phyloP scores from a whole-genome alignment of 2,113 vertebrate species.

The Malurus alboscapulatus region DNA sequence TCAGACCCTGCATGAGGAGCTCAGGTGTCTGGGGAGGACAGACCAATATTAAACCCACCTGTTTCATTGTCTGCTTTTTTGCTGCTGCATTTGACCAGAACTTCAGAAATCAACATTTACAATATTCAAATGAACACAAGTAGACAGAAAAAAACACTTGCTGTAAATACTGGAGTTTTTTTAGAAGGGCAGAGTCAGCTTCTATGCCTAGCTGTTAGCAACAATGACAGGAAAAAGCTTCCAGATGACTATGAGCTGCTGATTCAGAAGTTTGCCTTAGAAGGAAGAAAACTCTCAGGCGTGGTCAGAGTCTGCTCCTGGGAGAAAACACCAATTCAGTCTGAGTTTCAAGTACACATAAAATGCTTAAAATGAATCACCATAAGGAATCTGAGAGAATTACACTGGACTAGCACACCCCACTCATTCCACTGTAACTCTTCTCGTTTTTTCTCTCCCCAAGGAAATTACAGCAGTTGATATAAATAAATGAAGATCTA shows the following conservation, averaged over 20 bases:
- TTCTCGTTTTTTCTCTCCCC: conserved; percentile 23
- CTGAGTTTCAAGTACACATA: conserved; percentile 36
- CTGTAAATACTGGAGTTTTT: not conserved
- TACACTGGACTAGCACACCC: not conserved
- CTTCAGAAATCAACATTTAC: not conserved
- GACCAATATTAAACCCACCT: conserved; percentile 24
- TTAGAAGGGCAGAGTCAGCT: not conserved
- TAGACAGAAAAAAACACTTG: conserved; percentile 9
- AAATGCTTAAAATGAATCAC: conserved; percentile 41
- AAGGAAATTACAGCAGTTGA: conserved; percentile 44
- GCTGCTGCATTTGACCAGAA: not conserved
- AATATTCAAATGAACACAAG: not conserved
- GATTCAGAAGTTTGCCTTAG: conserved; percentile 76
- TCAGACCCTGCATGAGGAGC: not conserved
- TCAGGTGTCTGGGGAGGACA: not conserved
- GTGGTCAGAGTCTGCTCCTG: conserved; percentile 27
- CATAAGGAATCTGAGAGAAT: conserved; percentile 11
- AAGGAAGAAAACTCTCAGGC: conserved; percentile 75
- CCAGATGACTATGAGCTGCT: conserved; percentile 66
- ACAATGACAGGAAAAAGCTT: conserved; percentile 45
- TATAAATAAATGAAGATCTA: conserved; percentile 44
- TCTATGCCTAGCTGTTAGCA: conserved; percentile 28
- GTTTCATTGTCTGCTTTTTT: not conserved
- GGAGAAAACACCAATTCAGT: conserved; percentile 33
- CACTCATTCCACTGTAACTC: conserved; percentile 31